Evolutionary conservation across 2,888 invertebrate species (phyloP).

Genomic region (Cheilosia soror): DNA sequence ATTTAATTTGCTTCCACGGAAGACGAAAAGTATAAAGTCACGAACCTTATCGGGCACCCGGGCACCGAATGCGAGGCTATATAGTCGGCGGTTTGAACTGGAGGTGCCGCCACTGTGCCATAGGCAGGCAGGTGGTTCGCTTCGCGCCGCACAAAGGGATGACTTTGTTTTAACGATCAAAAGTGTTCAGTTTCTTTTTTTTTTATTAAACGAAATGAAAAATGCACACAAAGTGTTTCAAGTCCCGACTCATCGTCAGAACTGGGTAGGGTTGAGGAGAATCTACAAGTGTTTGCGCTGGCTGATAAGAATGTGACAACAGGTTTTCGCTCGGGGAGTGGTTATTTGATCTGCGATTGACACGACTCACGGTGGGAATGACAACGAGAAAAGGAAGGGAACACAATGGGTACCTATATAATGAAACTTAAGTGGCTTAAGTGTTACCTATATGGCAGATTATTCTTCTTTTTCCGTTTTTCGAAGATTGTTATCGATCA

Average conservation of each 20-base stretch:
- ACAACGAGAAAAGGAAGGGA: slow-evolving; percentile 18
- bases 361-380: not conserved
- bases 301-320: slow-evolving; percentile 47
- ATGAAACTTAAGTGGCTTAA: not conserved
- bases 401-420: not conserved
- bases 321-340: slow-evolving; percentile 39
- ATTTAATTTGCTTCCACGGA: slow-evolving; percentile 57
- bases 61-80: not conserved
- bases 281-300: slow-evolving; percentile 57
- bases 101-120: slow-evolving; percentile 5
- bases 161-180: slow-evolving; percentile 26
- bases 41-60: slow-evolving; percentile 52
- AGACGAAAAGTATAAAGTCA: slow-evolving; percentile 52
- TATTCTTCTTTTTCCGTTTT: not conserved
- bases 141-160: slow-evolving; percentile 15
- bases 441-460: not conserved
- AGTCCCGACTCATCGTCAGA: not conserved
- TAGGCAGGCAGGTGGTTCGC: slow-evolving; percentile 8
- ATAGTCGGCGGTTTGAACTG: slow-evolving; percentile 3
- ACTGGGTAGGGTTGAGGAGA: slow-evolving; percentile 40
- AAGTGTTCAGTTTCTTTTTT: not conserved
- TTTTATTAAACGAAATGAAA: slow-evolving; percentile 5
- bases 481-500: slow-evolving; percentile 17
- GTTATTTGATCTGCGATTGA: slow-evolving; percentile 39
- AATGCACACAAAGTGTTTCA: slow-evolving; percentile 6